Evolutionary conservation across 1,140 invertebrate genomes (phyloP).

Genomic region (Proctacanthus coquilletti): DNA sequence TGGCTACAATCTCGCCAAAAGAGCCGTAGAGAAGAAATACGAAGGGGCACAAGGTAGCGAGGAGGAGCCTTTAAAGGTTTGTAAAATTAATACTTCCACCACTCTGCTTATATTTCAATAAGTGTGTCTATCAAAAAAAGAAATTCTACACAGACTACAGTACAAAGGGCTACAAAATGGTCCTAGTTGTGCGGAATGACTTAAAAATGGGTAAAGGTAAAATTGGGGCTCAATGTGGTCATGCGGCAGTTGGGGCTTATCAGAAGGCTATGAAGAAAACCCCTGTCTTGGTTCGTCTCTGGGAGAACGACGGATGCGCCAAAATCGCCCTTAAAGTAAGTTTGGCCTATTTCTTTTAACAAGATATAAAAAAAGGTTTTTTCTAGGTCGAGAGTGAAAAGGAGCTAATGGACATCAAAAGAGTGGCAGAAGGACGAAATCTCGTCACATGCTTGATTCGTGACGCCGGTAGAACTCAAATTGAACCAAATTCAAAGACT

Average conservation of each 20-base stretch:
- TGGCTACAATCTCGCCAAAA: conserved; percentile 27
- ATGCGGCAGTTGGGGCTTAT: conserved; percentile 72
- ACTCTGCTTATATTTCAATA: not conserved
- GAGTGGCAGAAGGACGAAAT: conserved; percentile 47
- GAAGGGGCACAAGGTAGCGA: not conserved
- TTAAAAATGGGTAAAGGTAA: conserved; percentile 91
- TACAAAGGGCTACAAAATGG: conserved; percentile 59
- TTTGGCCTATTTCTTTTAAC: not conserved
- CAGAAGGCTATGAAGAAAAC: conserved; percentile 44
- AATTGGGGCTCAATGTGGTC: conserved; percentile 81
- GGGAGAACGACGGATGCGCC: conserved; percentile 63
- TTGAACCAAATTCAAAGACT: conserved; percentile 68
- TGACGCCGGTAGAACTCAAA: conserved; percentile 85
- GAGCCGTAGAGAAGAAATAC: conserved; percentile 11
- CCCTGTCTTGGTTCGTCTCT: conserved; percentile 47
- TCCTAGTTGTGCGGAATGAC: conserved; percentile 76
- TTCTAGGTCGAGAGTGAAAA: conserved; percentile 41
- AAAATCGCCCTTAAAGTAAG: conserved; percentile 61
- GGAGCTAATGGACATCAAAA: conserved; percentile 45
- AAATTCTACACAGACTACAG: conserved; percentile 22
- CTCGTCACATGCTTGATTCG: conserved; percentile 57
- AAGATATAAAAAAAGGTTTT: conserved; percentile 11
- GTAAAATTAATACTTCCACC: not conserved
- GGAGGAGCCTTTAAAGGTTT: not conserved
- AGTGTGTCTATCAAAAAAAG: not conserved